Evolutionary conservation across 2,113 vertebrate genomes (phyloP), one percentile per base, ranked within the genome.

Genomic region (Scomber colias): DNA sequence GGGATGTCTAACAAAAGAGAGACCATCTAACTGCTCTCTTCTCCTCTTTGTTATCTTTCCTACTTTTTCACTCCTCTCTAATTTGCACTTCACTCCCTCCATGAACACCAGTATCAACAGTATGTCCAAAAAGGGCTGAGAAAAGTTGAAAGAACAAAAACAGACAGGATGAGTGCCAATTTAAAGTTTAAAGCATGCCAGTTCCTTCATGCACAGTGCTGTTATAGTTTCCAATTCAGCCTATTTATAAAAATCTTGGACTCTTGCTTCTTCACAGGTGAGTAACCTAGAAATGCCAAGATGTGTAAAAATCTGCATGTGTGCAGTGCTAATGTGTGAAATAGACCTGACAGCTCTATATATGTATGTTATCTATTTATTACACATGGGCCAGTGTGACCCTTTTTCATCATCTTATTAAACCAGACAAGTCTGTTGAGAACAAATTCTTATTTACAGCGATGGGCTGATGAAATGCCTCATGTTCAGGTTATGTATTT

Each of bases 1-100:
- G 46, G 72, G 48, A 82, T 53, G 15, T 70, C 63, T 51, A 76
- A 69, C 56, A 78, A 46, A 66, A 77, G 71, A 88, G 67, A 75
- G 13, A 54, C 71, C 48, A 63, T 66, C 61, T 19, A 48, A 76
- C 57, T 67, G 69, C 80, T 67, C 63, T 40, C 11, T 55, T 9
- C 48, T 71, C 30, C 5, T 46, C 3, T 60, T 15, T 3, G 24
- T 27, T 12, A 30, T 66, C n/a, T 45, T 54, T 75, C 21, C 63
- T 30, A 54, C 31, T 14, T 49, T 71, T 68, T 76, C 14, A 55
- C 44, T 72, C 49, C 45, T 70, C 75, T 83, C 13, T 44, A 49
- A 59, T 67, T 72, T 74, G 21, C 44, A 59, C 66, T 14, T 24
- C 54, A 56, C 27, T 35, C 12, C 63, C 57, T 24, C 53, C 60